A percentile compares a stretch with the other conserved stretches of the same genome.
These are phyloP conservation scores for Protonibea diacanthus DNA, from an alignment of 2,797 vertebrate species.

Conservation along the genomic window DNA sequence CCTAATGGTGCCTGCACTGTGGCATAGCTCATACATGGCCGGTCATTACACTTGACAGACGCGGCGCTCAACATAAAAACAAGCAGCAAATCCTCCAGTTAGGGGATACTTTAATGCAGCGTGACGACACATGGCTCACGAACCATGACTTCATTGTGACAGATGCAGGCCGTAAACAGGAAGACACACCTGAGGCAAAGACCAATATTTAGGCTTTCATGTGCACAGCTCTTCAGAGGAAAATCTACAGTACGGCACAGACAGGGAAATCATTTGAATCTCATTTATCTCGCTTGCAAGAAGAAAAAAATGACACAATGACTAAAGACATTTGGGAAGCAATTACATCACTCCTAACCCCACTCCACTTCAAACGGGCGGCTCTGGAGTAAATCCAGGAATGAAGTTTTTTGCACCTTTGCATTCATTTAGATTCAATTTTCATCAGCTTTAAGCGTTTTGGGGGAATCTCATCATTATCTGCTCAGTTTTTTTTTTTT, in stretches of 20 bases:
- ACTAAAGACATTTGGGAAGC: conserved; percentile 29
- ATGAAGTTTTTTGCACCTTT: not conserved
- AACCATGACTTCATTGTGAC: conserved; percentile 19
- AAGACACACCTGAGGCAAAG: conserved; percentile 29
- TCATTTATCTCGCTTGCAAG: conserved; percentile 15
- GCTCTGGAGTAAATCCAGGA: not conserved
- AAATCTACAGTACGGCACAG: not conserved
- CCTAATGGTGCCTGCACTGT: conserved; percentile 56
- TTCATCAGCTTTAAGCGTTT: conserved; percentile 27
- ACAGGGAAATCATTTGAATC: conserved; percentile 17
- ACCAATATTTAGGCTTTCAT: not conserved
- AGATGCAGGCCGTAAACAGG: conserved; percentile 31
- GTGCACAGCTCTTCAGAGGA: conserved; percentile 6
- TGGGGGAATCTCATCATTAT: not conserved
- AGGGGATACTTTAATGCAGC: not conserved
- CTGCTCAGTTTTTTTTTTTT: not conserved
- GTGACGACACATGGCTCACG: conserved; percentile 15
- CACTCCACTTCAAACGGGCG: conserved; percentile 23
- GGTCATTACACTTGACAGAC: conserved; percentile 30
- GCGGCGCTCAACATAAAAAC: conserved; percentile 9
- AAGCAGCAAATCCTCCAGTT: conserved; percentile 11
- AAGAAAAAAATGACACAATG: conserved; percentile 8
- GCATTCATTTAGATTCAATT: conserved; percentile 9
- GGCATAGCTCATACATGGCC: conserved; percentile 25
- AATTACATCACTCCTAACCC: conserved; percentile 32